Percentiles rank a stretch among this genome's conserved stretches.
Conservation (phyloP, 1,140 invertebrate genomes). For the Macrocentrus cingulum region DNA sequence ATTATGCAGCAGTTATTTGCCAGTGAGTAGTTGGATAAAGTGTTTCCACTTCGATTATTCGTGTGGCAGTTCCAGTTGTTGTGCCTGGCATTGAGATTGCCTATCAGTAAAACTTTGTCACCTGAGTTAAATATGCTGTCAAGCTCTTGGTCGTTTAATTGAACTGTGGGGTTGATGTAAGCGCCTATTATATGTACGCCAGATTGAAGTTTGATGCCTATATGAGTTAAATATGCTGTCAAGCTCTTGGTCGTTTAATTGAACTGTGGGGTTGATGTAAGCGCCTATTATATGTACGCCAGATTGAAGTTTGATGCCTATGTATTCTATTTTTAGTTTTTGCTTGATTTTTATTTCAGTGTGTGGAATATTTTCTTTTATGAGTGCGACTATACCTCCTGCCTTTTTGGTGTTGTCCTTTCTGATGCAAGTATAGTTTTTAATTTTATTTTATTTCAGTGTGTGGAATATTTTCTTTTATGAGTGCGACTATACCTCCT, state of each 20-base stretch:
- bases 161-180: not conserved
- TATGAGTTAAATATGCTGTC: not conserved
- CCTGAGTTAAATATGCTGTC: not conserved
- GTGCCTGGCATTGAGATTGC: conserved; percentile 15
- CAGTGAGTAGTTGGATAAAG: not conserved
- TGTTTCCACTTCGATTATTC: not conserved
- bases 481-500: not conserved
- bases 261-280: not conserved
- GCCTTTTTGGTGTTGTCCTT: not conserved
- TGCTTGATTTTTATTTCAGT: not conserved
- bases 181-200: too few species aligned
- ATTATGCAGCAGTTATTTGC: not conserved
- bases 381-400: not conserved
- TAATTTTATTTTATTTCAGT: not conserved
- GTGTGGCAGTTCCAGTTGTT: not conserved
- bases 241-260: not conserved
- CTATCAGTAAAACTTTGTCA: conserved; percentile 3
- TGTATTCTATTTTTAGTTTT: not conserved
- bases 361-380: not conserved
- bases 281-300: too few species aligned
- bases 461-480: conserved; percentile 2
- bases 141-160: not conserved
- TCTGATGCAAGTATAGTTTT: not conserved
- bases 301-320: too few species aligned
- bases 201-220: too few species aligned